Evolutionary conservation across 2,888 invertebrate species (phyloP), one percentile per base, ranked within the genome.

Genomic region (Apamea monoglypha): DNA sequence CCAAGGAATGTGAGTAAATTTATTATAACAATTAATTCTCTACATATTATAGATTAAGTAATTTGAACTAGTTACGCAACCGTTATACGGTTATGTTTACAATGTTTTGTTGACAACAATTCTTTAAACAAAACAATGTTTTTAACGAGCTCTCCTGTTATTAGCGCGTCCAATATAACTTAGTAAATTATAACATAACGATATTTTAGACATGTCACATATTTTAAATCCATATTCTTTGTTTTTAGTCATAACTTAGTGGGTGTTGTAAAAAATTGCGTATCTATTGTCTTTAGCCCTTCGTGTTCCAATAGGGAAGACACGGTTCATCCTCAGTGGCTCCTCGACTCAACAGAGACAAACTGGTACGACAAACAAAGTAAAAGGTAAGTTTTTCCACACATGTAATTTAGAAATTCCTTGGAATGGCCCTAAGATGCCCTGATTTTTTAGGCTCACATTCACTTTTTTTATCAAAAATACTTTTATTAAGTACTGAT

Each of bases 251-350:
- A 0, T 16, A 29, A 29, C 10, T 29, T 36, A 36, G 0, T 70
- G 0, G 18, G 21, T 47, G 29, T 47, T 16, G 2, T 82, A 56
- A 32, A 47, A 61, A 50, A 76, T 18, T 72, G 47, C 67, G 63
- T 56, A 73, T 77, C 61, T 70, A 44, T 63, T 83, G 47, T 73
- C 85, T 92, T 73, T 85, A 97, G 96, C 78, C 96, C 97, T 84
- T 95, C 97, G 72, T 95, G 97, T 87, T 97, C 97, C 6, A 97
- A 97, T 88, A 97, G 97, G 78, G 97, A 97, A 90, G 98, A 97
- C 87, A 97, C 97, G 3, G 97, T 97, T 25, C 97, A 97, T 87
- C 97, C 97, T 3, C 97, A 97, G 85, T 98, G 98, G 98, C 94
- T 98, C 32, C 93, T 97, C 64, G 98, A 98, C 90, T 97, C 97